Conservation (phyloP, 2,888 invertebrate species). For the Aplocera efformata region DNA sequence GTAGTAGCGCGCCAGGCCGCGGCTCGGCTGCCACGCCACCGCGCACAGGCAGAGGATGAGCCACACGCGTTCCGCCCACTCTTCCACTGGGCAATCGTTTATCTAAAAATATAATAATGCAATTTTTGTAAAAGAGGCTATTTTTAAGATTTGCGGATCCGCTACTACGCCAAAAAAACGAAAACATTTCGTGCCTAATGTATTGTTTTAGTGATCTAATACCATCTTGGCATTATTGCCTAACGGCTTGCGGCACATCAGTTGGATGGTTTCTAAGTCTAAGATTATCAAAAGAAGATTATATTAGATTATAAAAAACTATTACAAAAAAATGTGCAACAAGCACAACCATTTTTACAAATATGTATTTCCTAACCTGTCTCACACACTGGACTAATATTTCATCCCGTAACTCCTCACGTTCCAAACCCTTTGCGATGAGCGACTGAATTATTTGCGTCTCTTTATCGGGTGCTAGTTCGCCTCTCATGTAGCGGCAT, state of each 20-base stretch:
- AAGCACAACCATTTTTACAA: too few species aligned
- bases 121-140: background rate
- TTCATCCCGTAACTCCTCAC: constrained; percentile 95
- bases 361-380: constrained; percentile 75
- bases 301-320: background rate
- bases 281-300: too few species aligned
- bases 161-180: too few species aligned
- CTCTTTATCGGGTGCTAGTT: constrained; percentile 91
- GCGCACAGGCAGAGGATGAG: constrained; percentile 92
- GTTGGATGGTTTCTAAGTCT: too few species aligned
- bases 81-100: constrained; percentile 92
- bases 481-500: constrained; percentile 93
- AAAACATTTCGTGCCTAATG: too few species aligned
- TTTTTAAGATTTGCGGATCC: too few species aligned
- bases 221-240: too few species aligned
- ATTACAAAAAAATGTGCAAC: background rate
- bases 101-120: constrained; percentile 50
- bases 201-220: too few species aligned
- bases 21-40: constrained; percentile 95
- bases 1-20: constrained; percentile 89
- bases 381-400: constrained; percentile 93
- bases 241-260: too few species aligned
- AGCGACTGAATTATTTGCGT: constrained; percentile 91
- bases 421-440: constrained; percentile 92
- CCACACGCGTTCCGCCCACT: constrained; percentile 93